Conservation (phyloP, 1,140 invertebrate genomes). For the Pachypeltis micranthus region DNA sequence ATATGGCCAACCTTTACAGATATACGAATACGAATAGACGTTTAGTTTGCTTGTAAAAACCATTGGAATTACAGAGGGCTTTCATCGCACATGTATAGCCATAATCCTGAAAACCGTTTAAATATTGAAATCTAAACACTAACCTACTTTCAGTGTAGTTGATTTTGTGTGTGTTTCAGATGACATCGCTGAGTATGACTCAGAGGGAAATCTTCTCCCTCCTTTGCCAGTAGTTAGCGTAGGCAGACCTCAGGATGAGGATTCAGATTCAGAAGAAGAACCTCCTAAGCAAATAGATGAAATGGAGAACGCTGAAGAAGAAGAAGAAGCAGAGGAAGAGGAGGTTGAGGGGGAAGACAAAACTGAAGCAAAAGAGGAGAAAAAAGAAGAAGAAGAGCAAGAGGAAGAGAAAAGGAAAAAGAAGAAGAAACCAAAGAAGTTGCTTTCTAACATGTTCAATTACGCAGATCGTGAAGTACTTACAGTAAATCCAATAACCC, state of each 20-base stretch:
- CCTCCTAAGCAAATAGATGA: not conserved
- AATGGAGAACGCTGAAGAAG: no score
- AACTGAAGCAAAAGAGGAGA: slow-evolving; percentile 20
- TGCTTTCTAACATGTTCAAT: slow-evolving; percentile 78
- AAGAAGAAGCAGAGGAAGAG: slow-evolving; percentile 18
- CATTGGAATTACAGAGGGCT: no score
- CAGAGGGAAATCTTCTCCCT: not conserved
- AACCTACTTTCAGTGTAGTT: no score
- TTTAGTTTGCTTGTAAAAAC: no score
- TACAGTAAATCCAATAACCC: slow-evolving; percentile 62
- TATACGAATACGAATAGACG: no score
- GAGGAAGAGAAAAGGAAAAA: slow-evolving; percentile 35
- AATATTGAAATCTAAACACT: no score
- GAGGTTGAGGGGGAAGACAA: slow-evolving; percentile 23
- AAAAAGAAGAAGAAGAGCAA: slow-evolving; percentile 12
- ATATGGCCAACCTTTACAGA: no score
- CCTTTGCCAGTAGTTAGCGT: not conserved
- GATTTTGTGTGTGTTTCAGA: no score
- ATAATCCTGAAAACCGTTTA: no score
- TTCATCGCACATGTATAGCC: no score
- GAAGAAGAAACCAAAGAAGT: slow-evolving; percentile 31
- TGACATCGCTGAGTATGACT: not conserved
- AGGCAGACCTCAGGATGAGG: not conserved
- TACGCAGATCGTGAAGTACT: slow-evolving; percentile 81
- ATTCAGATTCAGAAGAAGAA: not conserved